phyloP scores from a whole-genome alignment of 2,888 invertebrate species.

The Catocala nupta region DNA sequence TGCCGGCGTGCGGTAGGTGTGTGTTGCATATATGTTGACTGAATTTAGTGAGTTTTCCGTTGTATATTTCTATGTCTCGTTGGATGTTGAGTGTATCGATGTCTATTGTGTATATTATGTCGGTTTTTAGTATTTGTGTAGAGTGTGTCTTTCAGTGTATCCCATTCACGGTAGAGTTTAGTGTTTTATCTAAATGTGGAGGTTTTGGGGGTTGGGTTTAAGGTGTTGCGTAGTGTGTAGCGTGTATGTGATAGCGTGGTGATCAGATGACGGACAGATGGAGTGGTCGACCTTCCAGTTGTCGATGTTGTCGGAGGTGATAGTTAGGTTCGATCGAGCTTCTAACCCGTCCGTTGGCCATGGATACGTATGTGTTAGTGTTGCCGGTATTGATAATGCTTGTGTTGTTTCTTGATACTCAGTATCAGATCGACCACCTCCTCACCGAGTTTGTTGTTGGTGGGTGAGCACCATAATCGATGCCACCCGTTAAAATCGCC shows the following conservation, averaged over 20 bases:
- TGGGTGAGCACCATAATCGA: slow-evolving; percentile 30
- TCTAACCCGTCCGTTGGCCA: not conserved
- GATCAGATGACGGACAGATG: slow-evolving; percentile 1
- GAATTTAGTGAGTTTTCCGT: not conserved
- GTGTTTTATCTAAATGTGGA: not conserved
- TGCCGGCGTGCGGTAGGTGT: not conserved
- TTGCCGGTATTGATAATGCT: not conserved
- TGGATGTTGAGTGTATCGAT: not conserved
- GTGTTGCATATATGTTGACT: not conserved
- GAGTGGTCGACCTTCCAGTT: not conserved
- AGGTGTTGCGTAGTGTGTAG: not conserved
- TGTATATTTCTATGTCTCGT: not conserved
- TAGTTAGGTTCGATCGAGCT: slow-evolving; percentile 8
- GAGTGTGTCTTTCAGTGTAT: not conserved
- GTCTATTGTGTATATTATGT: not conserved
- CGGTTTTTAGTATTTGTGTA: not conserved
- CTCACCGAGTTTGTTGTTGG: slow-evolving; percentile 15
- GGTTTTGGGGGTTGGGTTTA: not conserved
- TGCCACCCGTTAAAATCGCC: slow-evolving; percentile 52
- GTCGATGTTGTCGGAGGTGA: not conserved
- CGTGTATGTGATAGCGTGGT: not conserved
- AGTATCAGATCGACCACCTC: not conserved
- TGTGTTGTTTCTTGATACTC: not conserved
- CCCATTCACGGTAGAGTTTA: not conserved
- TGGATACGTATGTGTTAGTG: not conserved